These are phyloP conservation scores for Drosophila greeni DNA, from an alignment of 2,888 invertebrate genomes.

Conservation along the genomic window DNA sequence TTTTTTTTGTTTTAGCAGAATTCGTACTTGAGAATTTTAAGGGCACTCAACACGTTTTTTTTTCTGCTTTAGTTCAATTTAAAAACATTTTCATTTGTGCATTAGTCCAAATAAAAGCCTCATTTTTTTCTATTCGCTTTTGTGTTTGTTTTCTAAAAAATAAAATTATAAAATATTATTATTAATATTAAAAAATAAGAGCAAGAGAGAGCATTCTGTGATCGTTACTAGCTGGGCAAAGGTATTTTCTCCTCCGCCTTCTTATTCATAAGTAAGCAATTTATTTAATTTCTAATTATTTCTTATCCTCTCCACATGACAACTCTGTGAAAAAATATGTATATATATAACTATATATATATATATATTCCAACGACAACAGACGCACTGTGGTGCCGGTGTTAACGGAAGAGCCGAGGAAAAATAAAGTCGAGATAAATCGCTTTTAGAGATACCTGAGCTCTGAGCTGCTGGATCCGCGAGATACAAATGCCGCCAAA, in stretches of 20 bases:
- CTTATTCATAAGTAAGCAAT: conserved; percentile 50
- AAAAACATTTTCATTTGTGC: background rate
- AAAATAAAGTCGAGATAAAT: conserved; percentile 67
- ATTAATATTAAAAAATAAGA: no score
- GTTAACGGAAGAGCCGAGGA: conserved; percentile 54
- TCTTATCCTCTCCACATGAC: conserved; percentile 35
- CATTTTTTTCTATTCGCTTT: background rate
- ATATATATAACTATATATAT: background rate
- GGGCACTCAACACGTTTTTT: background rate
- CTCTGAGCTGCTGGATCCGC: conserved; percentile 6
- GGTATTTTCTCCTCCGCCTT: conserved; percentile 7
- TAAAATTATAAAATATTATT: background rate
- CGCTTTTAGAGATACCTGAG: conserved; percentile 62
- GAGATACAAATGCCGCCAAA: conserved; percentile 30
- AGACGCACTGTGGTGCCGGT: conserved; percentile 70
- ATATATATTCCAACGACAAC: conserved; percentile 13
- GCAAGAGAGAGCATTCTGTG: conserved; percentile 24
- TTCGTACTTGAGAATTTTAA: no score
- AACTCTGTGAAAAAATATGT: conserved; percentile 24
- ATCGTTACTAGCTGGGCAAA: conserved; percentile 17
- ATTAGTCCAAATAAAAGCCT: background rate
- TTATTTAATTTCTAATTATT: conserved; percentile 56
- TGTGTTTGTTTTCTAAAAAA: background rate
- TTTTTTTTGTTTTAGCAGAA: background rate
- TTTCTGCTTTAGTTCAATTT: background rate